These are phyloP conservation scores for Sminthopsis crassicaudata DNA, from an alignment of 2,113 vertebrate species.

Conservation along the genomic window DNA sequence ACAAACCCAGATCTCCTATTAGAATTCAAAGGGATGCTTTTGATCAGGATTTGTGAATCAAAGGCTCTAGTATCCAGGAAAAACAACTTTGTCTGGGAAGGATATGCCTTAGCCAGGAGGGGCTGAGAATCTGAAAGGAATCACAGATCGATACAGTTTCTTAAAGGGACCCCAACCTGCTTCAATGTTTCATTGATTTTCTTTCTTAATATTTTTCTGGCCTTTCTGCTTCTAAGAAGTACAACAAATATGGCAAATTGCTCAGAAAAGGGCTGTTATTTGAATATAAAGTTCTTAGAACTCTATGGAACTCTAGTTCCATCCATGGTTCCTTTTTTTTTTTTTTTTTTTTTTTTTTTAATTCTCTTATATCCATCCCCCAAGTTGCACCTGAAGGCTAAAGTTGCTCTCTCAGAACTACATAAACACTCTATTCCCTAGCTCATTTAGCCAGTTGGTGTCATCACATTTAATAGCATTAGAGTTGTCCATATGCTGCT, in stretches of 20 bases:
- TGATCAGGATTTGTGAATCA: too few species aligned
- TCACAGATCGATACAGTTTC: too few species aligned
- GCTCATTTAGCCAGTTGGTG: conserved; percentile 62
- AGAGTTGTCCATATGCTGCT: conserved; percentile 75
- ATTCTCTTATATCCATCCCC: conserved; percentile 64
- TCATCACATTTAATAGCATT: conserved; percentile 76
- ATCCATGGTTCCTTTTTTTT: conserved; percentile 47
- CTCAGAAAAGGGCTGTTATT: conserved; percentile 59
- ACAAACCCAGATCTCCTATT: too few species aligned
- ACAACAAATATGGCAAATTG: conserved; percentile 41
- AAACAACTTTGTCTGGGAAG: too few species aligned
- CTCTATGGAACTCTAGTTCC: conserved; percentile 42
- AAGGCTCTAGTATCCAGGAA: too few species aligned
- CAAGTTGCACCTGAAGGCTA: conserved; percentile 64
- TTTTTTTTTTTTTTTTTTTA: too few species aligned
- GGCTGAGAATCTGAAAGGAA: too few species aligned
- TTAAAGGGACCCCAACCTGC: too few species aligned
- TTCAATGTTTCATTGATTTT: conserved; percentile 12
- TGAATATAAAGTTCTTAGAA: conserved; percentile 57
- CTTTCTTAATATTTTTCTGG: conserved; percentile 34
- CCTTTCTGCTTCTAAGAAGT: conserved; percentile 21
- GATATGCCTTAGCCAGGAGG: too few species aligned
- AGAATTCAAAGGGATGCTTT: too few species aligned
- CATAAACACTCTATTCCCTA: conserved; percentile 61
- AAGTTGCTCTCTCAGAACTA: conserved; percentile 61